Evolutionary conservation across 2,888 invertebrate species (phyloP).

Genomic region (Epiblema foenella): DNA sequence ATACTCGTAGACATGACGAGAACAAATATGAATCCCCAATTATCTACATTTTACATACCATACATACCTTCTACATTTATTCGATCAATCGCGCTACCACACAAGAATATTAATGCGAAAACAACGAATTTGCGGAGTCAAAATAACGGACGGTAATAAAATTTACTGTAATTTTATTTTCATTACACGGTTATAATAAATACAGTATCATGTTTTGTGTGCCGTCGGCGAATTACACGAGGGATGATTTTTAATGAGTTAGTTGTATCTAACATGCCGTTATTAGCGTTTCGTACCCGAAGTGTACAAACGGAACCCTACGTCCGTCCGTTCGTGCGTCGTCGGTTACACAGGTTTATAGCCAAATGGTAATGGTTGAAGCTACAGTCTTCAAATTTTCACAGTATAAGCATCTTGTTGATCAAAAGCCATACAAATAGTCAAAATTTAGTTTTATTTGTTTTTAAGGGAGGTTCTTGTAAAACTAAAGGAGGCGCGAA

Average conservation of each 20-base stretch:
- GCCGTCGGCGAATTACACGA: slow-evolving; percentile 52
- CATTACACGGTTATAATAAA: slow-evolving; percentile 39
- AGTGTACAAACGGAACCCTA: no score
- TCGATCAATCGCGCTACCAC: slow-evolving; percentile 11
- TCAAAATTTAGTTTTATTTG: no score
- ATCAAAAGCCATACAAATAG: no score
- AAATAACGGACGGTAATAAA: slow-evolving; percentile 33
- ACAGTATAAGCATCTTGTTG: no score
- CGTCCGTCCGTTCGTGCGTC: no score
- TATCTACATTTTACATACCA: slow-evolving; percentile 23
- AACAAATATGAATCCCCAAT: slow-evolving; percentile 10
- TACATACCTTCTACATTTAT: slow-evolving; percentile 11
- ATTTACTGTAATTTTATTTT: slow-evolving; percentile 36
- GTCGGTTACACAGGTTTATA: no score
- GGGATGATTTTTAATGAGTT: slow-evolving; percentile 62
- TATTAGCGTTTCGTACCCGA: no score
- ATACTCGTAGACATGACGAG: no score
- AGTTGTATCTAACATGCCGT: slow-evolving; percentile 47
- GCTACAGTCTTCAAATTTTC: no score
- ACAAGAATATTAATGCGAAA: slow-evolving; percentile 28
- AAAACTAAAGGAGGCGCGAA: no score
- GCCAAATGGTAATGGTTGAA: no score
- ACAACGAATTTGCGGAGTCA: slow-evolving; percentile 23
- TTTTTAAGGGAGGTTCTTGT: no score
- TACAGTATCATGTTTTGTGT: slow-evolving; percentile 35